Base-by-base conservation (phyloP, 30 jellyfish, hydroid and myxozoan species). In the Turritopsis rubra region DNA sequence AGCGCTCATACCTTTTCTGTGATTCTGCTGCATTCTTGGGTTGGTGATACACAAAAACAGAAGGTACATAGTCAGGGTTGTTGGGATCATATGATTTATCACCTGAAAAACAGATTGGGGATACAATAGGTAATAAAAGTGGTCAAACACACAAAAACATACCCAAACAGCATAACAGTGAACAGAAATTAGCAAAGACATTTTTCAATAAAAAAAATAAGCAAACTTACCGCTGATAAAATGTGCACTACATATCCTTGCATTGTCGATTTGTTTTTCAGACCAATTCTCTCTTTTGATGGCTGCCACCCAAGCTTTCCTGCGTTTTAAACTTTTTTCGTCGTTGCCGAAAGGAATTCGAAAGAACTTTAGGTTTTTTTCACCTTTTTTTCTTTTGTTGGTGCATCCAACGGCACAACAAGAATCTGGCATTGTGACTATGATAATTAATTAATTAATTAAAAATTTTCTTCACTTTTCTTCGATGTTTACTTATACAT, bases 51-150 rank as follows among this genome's bases (percentile, higher is more conserved):
- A 68, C 77, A 68, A 68, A 68, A 68, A 68, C 77, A 68, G 77
- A 68, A n/a, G 77, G 77, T 68, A 68, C 77, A 68, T 68, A 68
- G 30, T 68, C 8, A 68, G 77, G 77, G 30, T 68, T 68, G 77
- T 27, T 68, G 28, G 1, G 1, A 27, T 68, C 77, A 68, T 68
- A n/a, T 68, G 77, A 68, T 27, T 68, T 68, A 22, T 68, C 77
- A 68, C 77, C 77, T 68, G 60, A 41, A 41, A 41, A 41, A 41
- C 60, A 41, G 5, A 41, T 41, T 41, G 60, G 60, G 60, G 5
- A 41, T 41, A 41, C 60, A 41, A 41, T 41, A 41, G 60, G 60
- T 41, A 41, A 41, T 41, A 41, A 41, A 41, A 41, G 60, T n/a
- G n/a, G n/a, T n/a, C n/a, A n/a, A n/a, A n/a, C n/a, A n/a, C n/a